A percentile compares a stretch with the other conserved stretches of the same genome.
Evolutionary conservation across 2,888 invertebrate genomes (phyloP).

Genomic region (Lasius fuliginosus): DNA sequence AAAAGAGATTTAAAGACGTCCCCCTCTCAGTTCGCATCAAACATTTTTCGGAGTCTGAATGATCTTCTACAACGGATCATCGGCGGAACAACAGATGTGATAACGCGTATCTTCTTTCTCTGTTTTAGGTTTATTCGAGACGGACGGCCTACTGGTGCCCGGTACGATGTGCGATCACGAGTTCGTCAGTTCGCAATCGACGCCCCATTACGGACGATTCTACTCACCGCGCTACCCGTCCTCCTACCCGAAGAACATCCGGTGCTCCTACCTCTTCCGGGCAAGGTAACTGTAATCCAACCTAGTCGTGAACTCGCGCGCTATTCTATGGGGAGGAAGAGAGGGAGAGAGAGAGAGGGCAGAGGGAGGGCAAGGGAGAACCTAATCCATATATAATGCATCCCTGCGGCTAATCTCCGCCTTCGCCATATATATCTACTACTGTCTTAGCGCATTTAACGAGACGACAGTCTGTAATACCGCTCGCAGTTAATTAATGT

Average conservation of each 20-base stretch:
- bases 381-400: constrained; percentile 73
- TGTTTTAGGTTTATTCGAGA: constrained; percentile 92
- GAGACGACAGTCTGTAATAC: constrained; percentile 60
- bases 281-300: constrained; percentile 89
- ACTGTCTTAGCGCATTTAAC: constrained; percentile 62
- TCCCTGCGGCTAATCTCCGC: constrained; percentile 66
- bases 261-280: constrained; percentile 95
- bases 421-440: constrained; percentile 55
- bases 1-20: not conserved
- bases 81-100: not conserved
- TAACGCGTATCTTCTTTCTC: constrained; percentile 68
- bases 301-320: constrained; percentile 61
- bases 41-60: not conserved
- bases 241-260: constrained; percentile 96
- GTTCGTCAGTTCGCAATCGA: constrained; percentile 92
- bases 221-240: constrained; percentile 98
- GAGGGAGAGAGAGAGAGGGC: not conserved
- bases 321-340: constrained; percentile 56
- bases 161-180: constrained; percentile 95
- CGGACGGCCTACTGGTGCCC: constrained; percentile 92
- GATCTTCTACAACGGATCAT: not conserved
- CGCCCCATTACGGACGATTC: constrained; percentile 92
- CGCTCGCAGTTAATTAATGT: constrained; percentile 67
- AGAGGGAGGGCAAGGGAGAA: not conserved
- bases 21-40: not conserved